Evolutionary conservation across 2,113 vertebrate genomes (phyloP), one percentile per base, ranked within the genome.

Genomic region (Indicator maculatus): DNA sequence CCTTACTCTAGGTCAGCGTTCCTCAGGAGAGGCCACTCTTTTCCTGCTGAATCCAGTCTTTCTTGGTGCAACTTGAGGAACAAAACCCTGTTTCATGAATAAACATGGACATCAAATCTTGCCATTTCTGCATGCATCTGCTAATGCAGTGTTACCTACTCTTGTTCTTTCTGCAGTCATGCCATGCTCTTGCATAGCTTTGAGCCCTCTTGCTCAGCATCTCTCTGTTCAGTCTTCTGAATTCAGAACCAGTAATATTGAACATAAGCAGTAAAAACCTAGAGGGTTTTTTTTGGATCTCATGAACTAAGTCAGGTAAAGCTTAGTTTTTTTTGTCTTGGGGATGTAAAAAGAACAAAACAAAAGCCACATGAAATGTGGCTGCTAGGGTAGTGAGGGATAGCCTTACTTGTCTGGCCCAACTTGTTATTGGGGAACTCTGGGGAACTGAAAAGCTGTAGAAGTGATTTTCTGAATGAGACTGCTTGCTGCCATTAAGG

Each of bases 371-470:
- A 45, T 33, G 70, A 75, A 39, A 13, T 59, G 13, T 4, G 65
- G 61, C 59, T 69, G 33, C 39, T 33, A 23, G 41, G 61, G 6
- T 27, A 56, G 53, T 7, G 26, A 58, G 72, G 71, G 27, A 33
- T 20, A 31, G 12, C 8, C 8, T 55, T 65, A 36, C 21, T 30
- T 50, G 8, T 30, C 0, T 0, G 3, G 27, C 65, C 11, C 33
- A 28, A 45, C 39, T n/a, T 3, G 0, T 26, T 70, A 17, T 4
- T 0, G 0, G 50, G 74, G n/a, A 36, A 36, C 63, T 83, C 36
- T n/a, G 71, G 66, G 50, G 31, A 14, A 5, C 33, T 64, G 41
- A 26, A 67, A 20, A 77, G 77, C 73, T 70, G 24, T n/a, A 27
- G 63, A 67, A 53, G 14, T 26, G 0, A 0, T 66, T 65, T 76